A percentile compares a stretch with the other conserved stretches of the same genome.
Evolutionary conservation across 2,797 vertebrate genomes (phyloP).

Genomic region (Xyrichtys novacula): DNA sequence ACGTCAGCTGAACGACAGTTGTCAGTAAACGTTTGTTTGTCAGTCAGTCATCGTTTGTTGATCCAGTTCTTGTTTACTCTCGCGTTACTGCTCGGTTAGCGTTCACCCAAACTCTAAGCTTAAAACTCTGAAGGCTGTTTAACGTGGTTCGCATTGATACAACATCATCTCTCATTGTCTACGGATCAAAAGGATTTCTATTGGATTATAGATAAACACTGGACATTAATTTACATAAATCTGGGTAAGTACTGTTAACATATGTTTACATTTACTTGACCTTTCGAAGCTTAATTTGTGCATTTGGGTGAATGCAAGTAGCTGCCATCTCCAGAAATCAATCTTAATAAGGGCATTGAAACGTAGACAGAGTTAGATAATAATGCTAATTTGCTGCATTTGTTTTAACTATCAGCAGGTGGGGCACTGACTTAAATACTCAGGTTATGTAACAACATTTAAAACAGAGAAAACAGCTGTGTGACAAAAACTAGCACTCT

Average conservation of each 20-base stretch:
- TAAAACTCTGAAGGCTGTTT: not conserved
- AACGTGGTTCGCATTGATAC: not conserved
- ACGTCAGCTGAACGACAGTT: not conserved
- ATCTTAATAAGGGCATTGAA: not conserved
- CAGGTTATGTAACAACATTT: not conserved
- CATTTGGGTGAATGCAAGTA: not conserved
- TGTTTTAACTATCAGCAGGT: not conserved
- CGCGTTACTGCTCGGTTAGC: constrained; percentile 1
- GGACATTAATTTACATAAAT: constrained; percentile 15
- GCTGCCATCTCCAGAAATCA: not conserved
- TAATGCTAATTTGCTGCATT: not conserved
- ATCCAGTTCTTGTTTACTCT: not conserved
- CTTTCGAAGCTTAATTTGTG: not conserved
- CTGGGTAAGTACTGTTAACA: constrained; percentile 47
- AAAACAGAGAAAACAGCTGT: not conserved
- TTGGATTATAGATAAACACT: constrained; percentile 20
- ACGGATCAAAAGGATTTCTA: constrained; percentile 1
- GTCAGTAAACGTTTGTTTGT: not conserved
- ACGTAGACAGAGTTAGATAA: not conserved
- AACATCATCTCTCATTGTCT: constrained; percentile 4
- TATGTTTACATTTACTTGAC: not conserved
- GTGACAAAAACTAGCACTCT: rapidly evolving
- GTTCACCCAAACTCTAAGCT: not conserved
- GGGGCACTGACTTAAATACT: not conserved
- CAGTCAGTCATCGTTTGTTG: not conserved